Base-by-base conservation (phyloP, 2,113 vertebrate genomes). In the Bothrops jararaca region DNA sequence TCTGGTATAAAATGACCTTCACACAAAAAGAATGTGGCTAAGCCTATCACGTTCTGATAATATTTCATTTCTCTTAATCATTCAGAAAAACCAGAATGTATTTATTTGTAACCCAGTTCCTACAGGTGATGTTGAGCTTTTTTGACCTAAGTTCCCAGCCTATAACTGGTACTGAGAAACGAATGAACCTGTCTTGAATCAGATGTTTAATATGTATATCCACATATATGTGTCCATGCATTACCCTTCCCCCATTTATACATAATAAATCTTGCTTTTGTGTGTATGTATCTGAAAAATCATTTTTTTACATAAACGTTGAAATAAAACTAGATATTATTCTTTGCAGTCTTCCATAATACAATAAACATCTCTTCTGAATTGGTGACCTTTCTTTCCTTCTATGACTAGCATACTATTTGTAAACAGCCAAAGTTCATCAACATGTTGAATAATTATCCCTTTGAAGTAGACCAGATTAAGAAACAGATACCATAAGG, bases 221-320 rank as follows among this genome's bases (percentile, higher is more conserved):
- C 53, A 45, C 3, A 7, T 6, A 39, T 7, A 39, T 39, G 7
- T 80, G 69, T 39, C 69, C 34, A 22, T 80, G 7, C 2, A 22
- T 5, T 69, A 69, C 6, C 34, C 6, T 22, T 39, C 69, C 24
- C 64, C 3, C 6, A 39, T 80, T 39, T 80, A 39, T 39, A 80
- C 24, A 10, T 20, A 2, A 69, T 92, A 10, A 53, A 22, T 2
- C 22, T 4, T 29, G 34, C 45, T 91, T 88, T 53, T 91, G 93
- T 87, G 57, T 56, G 45, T 15, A 7, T 89, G 7, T 20, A n/a
- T 86, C 0, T 0, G 90, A 89, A 94, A 94, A 60, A 20, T 24
- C 64, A 90, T 86, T 90, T 3, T 88, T 88, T 20, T 92, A 86
- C 94, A 45, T 89, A 94, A 93, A 95, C 10, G 39, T 74, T 95